These are phyloP conservation scores for Tonatia bakeri DNA, from an alignment of 2,113 vertebrate genomes.

Conservation along the genomic window DNA sequence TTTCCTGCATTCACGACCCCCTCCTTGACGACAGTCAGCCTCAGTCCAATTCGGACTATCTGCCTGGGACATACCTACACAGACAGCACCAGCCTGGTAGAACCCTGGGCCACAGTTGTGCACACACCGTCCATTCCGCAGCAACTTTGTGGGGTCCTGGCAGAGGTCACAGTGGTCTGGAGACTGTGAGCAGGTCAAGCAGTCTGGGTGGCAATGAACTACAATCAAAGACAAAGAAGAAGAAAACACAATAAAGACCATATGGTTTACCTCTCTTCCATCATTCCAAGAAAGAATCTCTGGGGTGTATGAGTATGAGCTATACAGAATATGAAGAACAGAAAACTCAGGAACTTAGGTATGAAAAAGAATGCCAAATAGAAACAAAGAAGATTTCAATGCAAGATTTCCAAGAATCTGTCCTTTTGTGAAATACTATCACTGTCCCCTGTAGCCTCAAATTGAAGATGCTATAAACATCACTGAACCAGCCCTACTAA, in stretches of 20 bases:
- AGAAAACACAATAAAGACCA: not conserved
- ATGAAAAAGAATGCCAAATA: not conserved
- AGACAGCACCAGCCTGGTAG: slow-evolving; percentile 79
- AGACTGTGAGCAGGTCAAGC: slow-evolving; percentile 83
- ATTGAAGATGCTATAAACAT: not conserved
- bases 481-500: not conserved
- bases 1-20: not conserved
- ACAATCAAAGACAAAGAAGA: slow-evolving; percentile 1
- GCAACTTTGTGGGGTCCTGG: slow-evolving; percentile 73
- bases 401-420: not conserved
- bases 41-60: not conserved
- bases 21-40: not conserved
- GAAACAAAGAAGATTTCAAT: not conserved
- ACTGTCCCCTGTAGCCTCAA: not conserved
- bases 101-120: slow-evolving; percentile 81
- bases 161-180: slow-evolving; percentile 84
- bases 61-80: slow-evolving; percentile 81
- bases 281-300: not conserved
- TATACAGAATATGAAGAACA: not conserved
- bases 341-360: not conserved
- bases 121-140: slow-evolving; percentile 84
- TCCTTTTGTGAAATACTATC: not conserved
- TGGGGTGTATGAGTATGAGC: accelerated
- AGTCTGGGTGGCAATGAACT: slow-evolving; percentile 85
- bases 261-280: not conserved